These are phyloP conservation scores for Aulostomus chinensis DNA, from an alignment of 2,797 vertebrate species.

Conservation along the genomic window DNA sequence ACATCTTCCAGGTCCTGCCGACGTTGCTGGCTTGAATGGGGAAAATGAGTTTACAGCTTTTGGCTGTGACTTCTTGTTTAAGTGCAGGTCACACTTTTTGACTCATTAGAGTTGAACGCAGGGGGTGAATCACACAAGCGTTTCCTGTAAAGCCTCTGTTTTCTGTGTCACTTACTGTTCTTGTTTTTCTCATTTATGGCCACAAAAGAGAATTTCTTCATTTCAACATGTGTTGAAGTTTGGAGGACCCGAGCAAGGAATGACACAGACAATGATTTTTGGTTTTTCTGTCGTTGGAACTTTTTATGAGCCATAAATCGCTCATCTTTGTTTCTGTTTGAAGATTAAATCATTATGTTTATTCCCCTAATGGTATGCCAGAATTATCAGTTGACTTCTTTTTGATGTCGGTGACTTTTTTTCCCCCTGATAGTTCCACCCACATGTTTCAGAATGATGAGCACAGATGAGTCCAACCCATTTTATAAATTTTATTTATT, in stretches of 20 bases:
- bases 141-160: slow-evolving; percentile 73
- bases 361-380: slow-evolving; percentile 65
- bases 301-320: slow-evolving; percentile 75
- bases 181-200: slow-evolving; percentile 57
- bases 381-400: slow-evolving; percentile 67
- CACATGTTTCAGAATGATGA: slow-evolving; percentile 73
- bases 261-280: slow-evolving; percentile 70
- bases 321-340: slow-evolving; percentile 61
- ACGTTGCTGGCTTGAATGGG: slow-evolving; percentile 72
- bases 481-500: slow-evolving; percentile 66
- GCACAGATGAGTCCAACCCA: slow-evolving; percentile 71
- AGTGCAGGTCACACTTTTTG: slow-evolving; percentile 80
- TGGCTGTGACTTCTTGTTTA: slow-evolving; percentile 77
- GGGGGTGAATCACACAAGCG: slow-evolving; percentile 66
- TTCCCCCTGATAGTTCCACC: slow-evolving; percentile 49
- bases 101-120: slow-evolving; percentile 76
- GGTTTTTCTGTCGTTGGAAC: slow-evolving; percentile 73
- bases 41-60: slow-evolving; percentile 82
- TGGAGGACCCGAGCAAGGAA: slow-evolving; percentile 64
- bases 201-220: slow-evolving; percentile 53
- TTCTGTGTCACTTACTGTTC: slow-evolving; percentile 49
- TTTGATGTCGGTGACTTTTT: slow-evolving; percentile 66
- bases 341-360: slow-evolving; percentile 67
- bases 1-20: slow-evolving; percentile 79
- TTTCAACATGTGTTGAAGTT: slow-evolving; percentile 64